Conservation (phyloP, 2,888 invertebrate genomes). For the Cheilosia urbana region DNA sequence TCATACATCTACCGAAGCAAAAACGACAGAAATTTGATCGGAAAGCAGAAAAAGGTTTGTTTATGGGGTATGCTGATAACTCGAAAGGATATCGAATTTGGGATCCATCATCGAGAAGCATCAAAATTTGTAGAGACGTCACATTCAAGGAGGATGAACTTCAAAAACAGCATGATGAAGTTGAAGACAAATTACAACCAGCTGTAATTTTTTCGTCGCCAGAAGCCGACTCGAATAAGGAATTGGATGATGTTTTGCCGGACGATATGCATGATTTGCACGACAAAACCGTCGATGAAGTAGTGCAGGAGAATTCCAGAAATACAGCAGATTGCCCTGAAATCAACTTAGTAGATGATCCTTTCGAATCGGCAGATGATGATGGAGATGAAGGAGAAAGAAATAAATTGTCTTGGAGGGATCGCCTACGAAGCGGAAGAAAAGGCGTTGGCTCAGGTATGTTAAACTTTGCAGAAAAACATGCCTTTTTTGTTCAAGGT, state of each 20-base stretch:
- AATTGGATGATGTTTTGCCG: not conserved
- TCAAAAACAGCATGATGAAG: not conserved
- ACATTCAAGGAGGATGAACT: conserved; percentile 28
- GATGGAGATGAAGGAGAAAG: not conserved
- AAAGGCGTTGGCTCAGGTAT: conserved; percentile 2
- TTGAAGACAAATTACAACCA: not conserved
- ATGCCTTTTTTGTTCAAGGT: conserved; percentile 42
- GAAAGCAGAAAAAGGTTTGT: conserved; percentile 73
- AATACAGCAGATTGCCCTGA: not conserved
- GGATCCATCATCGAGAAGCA: conserved; percentile 1
- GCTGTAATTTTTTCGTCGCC: not conserved
- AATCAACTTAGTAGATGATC: not conserved
- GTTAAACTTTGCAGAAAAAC: conserved; percentile 18
- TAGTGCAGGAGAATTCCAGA: not conserved
- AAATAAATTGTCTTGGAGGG: not conserved
- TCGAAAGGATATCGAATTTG: conserved; percentile 77
- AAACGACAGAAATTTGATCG: conserved; percentile 78
- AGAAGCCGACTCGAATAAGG: not conserved
- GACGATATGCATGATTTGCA: not conserved
- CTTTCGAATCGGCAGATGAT: not conserved
- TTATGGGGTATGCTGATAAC: conserved; percentile 79
- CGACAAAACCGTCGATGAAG: too few relatives aligned
- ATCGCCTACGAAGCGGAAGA: not conserved
- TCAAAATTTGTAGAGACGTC: conserved; percentile 50
- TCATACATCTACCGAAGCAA: conserved; percentile 79